Conservation (phyloP, 1,140 invertebrate genomes). For the Diorhabda elongata region DNA sequence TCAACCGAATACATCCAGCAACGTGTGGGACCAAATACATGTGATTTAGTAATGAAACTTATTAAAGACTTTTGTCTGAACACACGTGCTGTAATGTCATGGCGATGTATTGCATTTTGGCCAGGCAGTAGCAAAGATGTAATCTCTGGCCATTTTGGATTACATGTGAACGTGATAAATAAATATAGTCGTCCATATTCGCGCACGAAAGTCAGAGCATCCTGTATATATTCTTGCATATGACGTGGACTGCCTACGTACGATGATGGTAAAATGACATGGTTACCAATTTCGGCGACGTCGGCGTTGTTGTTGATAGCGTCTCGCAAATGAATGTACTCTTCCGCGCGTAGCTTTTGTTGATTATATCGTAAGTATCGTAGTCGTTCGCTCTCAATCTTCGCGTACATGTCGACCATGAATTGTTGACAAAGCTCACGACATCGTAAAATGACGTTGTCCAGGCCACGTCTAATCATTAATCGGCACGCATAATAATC, state of each 20-base stretch:
- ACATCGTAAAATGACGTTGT: constrained; percentile 35
- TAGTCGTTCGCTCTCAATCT: constrained; percentile 45
- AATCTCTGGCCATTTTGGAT: constrained; percentile 52
- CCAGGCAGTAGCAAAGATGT: constrained; percentile 38
- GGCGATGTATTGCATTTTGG: constrained; percentile 47
- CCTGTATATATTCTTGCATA: constrained; percentile 48
- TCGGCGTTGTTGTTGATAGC: constrained; percentile 22
- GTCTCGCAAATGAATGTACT: constrained; percentile 44
- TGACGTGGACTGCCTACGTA: constrained; percentile 45
- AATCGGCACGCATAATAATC: constrained; percentile 47
- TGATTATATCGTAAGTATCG: constrained; percentile 42
- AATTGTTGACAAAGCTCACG: constrained; percentile 45
- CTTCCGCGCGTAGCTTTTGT: constrained; percentile 42
- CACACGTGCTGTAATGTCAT: constrained; percentile 43
- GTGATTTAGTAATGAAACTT: constrained; percentile 37
- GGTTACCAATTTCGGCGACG: constrained; percentile 28
- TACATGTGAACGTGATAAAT: constrained; percentile 50
- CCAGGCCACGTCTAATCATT: constrained; percentile 44
- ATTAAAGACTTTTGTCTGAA: constrained; percentile 42
- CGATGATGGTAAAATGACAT: constrained; percentile 42
- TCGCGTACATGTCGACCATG: constrained; percentile 47
- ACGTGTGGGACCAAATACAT: constrained; percentile 37
- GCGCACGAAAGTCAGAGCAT: constrained; percentile 47
- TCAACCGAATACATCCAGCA: constrained; percentile 51
- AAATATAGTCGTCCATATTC: constrained; percentile 46